Base-by-base conservation (phyloP, 2,888 invertebrate genomes). In the Sminthurinus aureus region DNA sequence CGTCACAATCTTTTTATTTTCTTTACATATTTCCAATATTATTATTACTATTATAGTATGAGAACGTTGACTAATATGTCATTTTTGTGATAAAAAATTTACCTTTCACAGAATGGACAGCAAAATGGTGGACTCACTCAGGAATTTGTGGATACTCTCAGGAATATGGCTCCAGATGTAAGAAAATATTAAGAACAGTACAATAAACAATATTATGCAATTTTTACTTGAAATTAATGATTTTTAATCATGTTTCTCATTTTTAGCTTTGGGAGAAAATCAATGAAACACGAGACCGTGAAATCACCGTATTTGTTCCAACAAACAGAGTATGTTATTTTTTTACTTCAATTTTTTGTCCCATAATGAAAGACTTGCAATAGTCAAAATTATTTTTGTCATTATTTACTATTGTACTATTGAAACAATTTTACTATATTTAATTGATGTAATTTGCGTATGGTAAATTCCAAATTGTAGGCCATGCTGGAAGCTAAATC, bases 251-350 rank as follows among this genome's bases (percentile, higher is more conserved):
- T 38, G 6, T 38, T 38, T 38, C 6, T 1, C 38, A 38, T 38
- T 38, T 38, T 38, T 38, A 38, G 38, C 2, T 58, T 58, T 58
- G 58, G 58, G 58, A 58, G 18, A 58, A 13, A 18, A 69, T 51
- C 58, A 75, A 71, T 69, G 85, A 22, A 69, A 73, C 13, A 58
- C 58, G 67, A n/a, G 64, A 51, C 8, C 51, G 58, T 66, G 94
- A 95, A 88, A 92, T 96, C 38, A 97, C 97, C 3, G 92, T 97
- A 83, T 95, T 97, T 90, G 96, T 96, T 0, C 97, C 97, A 0
- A 96, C 95, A 89, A 97, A 97, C 90, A 94, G 87, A 85, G 88
- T 88, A 81, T 74, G 58, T 13, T 15, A 22, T 74, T 12, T 74
- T 26, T 74, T 15, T 74, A 74, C n/a, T 18, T 77, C 67, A 20